Evolutionary conservation across 2,888 invertebrate species (phyloP), one percentile per base, ranked within the genome.

Genomic region (Tipula vernalis): DNA sequence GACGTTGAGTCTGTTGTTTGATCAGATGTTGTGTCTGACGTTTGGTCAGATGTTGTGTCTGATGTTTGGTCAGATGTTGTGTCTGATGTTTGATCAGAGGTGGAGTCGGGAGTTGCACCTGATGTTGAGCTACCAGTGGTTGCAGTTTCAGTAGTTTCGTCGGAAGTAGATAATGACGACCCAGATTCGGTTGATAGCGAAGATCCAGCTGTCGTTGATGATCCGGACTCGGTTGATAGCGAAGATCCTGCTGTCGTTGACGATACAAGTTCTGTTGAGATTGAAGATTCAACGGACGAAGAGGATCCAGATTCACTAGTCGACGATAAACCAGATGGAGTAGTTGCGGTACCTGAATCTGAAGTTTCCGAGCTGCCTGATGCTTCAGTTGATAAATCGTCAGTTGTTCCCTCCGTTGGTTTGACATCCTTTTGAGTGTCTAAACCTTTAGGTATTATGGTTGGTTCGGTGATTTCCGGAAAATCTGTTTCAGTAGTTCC

Each of bases 331-430:
- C 18, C 83, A 13, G 39, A n/a, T 84, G 86, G 57, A 47, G 86
- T 86, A 8, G 18, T 39, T 12, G 28, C 28, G 8, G 6, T 36
- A 42, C 51, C 86, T 8, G 86, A 85, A 18, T 85, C 83, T 36
- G 87, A 85, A 36, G 87, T 41, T 47, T 87, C 87, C 36, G 86
- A 84, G 13, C 57, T 41, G 36, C 13, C 44, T 85, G 86, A 86
- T 36, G 28, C 42, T 86, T 39, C 83, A n/a, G n/a, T 36, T 36
- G 36, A 8, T n/a, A 41, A 84, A 86, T 83, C 87, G 36, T 8
- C 86, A 36, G 36, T 86, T 86, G 87, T 57, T 13, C 10, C 86
- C 12, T 28, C 28, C 28, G 28, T 39, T 39, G 84, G 8, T 8
- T n/a, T 39, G 1, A 41, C 2, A 15, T 8, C 3, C 12, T 10